These are phyloP conservation scores for Calliphora vomitoria DNA, from an alignment of 2,888 invertebrate species.

Conservation along the genomic window DNA sequence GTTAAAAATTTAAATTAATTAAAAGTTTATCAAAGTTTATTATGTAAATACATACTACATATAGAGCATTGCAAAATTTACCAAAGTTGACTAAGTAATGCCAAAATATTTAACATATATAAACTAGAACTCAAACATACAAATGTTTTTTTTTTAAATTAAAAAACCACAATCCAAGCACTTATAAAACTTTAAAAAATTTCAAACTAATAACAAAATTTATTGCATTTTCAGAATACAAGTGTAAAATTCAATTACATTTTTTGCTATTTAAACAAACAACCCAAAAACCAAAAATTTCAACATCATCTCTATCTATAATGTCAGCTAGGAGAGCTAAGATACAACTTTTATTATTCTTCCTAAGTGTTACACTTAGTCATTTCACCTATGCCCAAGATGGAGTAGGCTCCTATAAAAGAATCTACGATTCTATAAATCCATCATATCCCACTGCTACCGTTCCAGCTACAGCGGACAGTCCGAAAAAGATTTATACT, in stretches of 20 bases:
- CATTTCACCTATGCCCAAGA: neutral
- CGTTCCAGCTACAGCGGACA: neutral
- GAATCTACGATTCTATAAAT: constrained; percentile 17
- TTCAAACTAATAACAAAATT: constrained; percentile 5
- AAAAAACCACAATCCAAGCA: constrained; percentile 10
- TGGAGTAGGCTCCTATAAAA: constrained; percentile 42
- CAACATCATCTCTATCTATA: neutral
- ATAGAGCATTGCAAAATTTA: constrained; percentile 43
- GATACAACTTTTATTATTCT: constrained; percentile 32
- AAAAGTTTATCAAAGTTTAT: neutral
- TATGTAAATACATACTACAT: neutral
- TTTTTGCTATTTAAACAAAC: constrained; percentile 27
- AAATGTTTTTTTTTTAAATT: neutral
- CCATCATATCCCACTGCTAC: neutral
- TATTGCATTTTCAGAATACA: constrained; percentile 57
- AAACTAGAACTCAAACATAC: neutral
- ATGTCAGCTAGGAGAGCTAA: constrained; percentile 43
- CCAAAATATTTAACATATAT: neutral
- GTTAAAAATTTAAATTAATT: constrained; percentile 14
- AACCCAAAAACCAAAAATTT: neutral
- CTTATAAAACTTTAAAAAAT: neutral
- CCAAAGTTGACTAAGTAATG: neutral
- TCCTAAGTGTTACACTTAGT: constrained; percentile 28
- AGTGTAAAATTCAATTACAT: constrained; percentile 44
- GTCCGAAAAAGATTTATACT: constrained; percentile 10